phyloP scores from a whole-genome alignment of 2,797 vertebrate species.

The Chaetodon trifasciatus region DNA sequence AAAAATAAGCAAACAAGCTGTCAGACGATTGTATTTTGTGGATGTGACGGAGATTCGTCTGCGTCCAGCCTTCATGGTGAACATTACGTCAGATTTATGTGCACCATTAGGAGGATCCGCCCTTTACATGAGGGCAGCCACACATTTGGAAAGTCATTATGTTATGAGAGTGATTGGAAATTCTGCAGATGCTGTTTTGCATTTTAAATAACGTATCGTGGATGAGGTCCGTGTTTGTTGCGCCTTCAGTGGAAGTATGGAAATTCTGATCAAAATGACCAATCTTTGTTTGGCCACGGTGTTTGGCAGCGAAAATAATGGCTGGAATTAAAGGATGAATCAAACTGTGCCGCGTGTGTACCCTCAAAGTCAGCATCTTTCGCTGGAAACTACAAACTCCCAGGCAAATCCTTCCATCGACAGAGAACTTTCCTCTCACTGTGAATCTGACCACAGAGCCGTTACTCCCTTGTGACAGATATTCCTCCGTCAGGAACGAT shows the following conservation, averaged over 20 bases:
- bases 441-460: conserved; percentile 65
- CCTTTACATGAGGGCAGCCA: conserved; percentile 42
- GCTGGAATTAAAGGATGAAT: conserved; percentile 48
- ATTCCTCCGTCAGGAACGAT: conserved; percentile 69
- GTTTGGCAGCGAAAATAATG: conserved; percentile 39
- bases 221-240: conserved; percentile 13
- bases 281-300: conserved; percentile 40
- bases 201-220: conserved; percentile 16
- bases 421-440: conserved; percentile 70
- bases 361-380: conserved; percentile 69
- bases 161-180: conserved; percentile 38
- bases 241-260: conserved; percentile 38
- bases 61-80: conserved; percentile 68
- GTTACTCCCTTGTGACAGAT: conserved; percentile 72
- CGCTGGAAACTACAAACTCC: conserved; percentile 65
- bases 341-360: conserved; percentile 36
- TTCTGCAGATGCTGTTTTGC: conserved; percentile 3
- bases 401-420: conserved; percentile 63
- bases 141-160: conserved; percentile 46
- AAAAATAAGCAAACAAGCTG: conserved; percentile 79
- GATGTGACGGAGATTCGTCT: conserved; percentile 73
- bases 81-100: conserved; percentile 72
- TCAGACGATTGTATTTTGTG: conserved; percentile 72
- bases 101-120: conserved; percentile 56
- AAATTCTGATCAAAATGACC: conserved; percentile 65